Conservation (phyloP, 2,888 invertebrate species). For the Sinelater perroti region DNA sequence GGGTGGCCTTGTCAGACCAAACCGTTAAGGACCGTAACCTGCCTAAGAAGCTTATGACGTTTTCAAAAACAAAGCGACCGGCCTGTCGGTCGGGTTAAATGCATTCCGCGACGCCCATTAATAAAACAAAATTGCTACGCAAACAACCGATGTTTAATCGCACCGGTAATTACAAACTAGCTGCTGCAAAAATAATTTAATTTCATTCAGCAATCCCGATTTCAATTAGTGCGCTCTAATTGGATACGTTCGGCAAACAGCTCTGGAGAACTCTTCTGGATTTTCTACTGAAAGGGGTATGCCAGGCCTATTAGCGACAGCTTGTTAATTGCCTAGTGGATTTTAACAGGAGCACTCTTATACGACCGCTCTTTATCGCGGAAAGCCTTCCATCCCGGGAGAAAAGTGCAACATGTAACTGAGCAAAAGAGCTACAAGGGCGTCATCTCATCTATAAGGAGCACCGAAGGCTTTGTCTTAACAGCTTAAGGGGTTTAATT, state of each 20-base stretch:
- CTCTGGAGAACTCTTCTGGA: too few relatives aligned
- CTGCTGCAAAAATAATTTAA: too few relatives aligned
- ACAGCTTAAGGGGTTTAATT: slow-evolving; percentile 16
- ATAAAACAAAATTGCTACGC: too few relatives aligned
- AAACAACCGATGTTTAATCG: too few relatives aligned
- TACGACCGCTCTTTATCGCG: background rate
- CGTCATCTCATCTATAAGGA: slow-evolving; percentile 8
- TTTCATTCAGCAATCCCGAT: too few relatives aligned
- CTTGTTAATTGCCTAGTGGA: slow-evolving; percentile 8
- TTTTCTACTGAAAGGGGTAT: too few relatives aligned
- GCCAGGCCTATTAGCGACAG: slow-evolving; percentile 1
- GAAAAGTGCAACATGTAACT: slow-evolving; percentile 19
- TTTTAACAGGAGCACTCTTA: slow-evolving; percentile 8
- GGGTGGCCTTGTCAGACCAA: slow-evolving; percentile 16
- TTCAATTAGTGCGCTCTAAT: too few relatives aligned
- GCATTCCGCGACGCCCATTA: too few relatives aligned
- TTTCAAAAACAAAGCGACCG: slow-evolving; percentile 5
- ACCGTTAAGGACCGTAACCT: background rate
- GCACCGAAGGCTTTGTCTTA: slow-evolving; percentile 4
- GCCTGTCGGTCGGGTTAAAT: too few relatives aligned
- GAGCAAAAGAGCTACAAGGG: slow-evolving; percentile 14
- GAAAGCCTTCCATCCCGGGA: slow-evolving; percentile 5
- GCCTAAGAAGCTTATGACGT: background rate
- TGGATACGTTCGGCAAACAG: too few relatives aligned
- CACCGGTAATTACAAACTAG: too few relatives aligned